A percentile compares a stretch with the other conserved stretches of the same genome.
Evolutionary conservation across 64 coral and sea anemone genomes (phyloP).

Genomic region (Pocillopora verrucosa): DNA sequence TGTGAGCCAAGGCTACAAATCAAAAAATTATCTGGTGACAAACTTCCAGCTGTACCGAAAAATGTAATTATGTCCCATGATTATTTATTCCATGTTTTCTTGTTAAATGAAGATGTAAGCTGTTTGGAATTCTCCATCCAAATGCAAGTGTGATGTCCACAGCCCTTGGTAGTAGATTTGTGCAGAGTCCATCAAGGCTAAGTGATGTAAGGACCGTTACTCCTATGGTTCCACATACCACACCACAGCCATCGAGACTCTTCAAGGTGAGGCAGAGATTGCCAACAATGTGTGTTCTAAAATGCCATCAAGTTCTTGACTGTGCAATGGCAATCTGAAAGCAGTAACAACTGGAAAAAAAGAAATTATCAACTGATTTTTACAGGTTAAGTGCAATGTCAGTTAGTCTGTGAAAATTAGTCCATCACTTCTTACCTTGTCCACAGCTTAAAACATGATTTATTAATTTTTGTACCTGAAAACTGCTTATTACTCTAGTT

Average conservation of each 20-base stretch:
- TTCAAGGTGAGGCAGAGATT: not conserved
- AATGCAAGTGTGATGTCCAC: conserved; percentile 33
- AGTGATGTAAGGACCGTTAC: conserved; percentile 34
- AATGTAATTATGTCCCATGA: not conserved
- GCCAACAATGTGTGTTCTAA: no score
- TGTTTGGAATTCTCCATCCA: conserved; percentile 65
- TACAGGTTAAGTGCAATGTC: no score
- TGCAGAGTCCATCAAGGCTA: not conserved
- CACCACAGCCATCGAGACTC: not conserved
- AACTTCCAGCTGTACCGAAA: not conserved
- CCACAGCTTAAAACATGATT: no score
- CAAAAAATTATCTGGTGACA: not conserved
- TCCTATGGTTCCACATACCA: not conserved
- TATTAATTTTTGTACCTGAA: no score
- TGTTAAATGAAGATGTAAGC: conserved; percentile 19
- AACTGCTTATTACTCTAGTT: no score
- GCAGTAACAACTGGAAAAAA: no score
- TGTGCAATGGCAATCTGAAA: not conserved
- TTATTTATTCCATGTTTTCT: not conserved
- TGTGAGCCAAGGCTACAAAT: no score
- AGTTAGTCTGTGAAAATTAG: no score
- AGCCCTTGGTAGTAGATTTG: conserved; percentile 10
- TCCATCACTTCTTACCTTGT: no score
- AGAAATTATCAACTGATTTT: no score
- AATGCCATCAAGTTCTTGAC: no score